Evolutionary conservation across 2,797 vertebrate genomes (phyloP), one percentile per base, ranked within the genome.

Genomic region (Pseudomugil tenellus): DNA sequence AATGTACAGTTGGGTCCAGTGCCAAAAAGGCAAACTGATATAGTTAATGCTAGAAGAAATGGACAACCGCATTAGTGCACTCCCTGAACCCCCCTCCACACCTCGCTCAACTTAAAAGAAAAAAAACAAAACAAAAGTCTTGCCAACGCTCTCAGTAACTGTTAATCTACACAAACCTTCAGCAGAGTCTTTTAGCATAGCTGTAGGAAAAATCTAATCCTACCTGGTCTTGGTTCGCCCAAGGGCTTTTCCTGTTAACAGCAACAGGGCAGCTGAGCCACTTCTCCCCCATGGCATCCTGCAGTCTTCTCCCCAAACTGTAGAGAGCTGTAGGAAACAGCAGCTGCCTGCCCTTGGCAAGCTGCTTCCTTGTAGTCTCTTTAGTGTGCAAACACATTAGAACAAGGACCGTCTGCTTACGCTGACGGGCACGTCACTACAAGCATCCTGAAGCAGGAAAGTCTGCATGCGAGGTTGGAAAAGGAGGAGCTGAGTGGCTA

Each of bases 371-470:
- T 81, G 79, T 72, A 91, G 88, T 86, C 89, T 89, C 82, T 72
- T 92, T 89, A 51, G 77, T 46, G 69, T 80, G 79, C 81, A 91
- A 92, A 91, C 87, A 92, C 89, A 91, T 87, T 48, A 84, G 77
- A 83, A 84, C 89, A 89, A 88, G 88, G 89, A 90, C 78, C 61
- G 78, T 76, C 67, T 84, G 65, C 62, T 72, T 69, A 72, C 41
- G 43, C 66, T 78, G 74, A 77, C 59, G 62, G 75, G 74, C 69
- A 85, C 90, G 84, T 90, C 87, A 87, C 79, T 37, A 55, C 69
- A 71, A 73, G 70, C 89, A 93, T 94, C 93, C 93, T 94, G 92
- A 69, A 35, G 84, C 90, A 94, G 94, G 93, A 94, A 94, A 90
- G 82, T 86, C 89, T 88, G 73, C 48, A 1, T 29, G 34, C 19